phyloP scores from a whole-genome alignment of 2,888 invertebrate species.

The Sthenelais limicola region DNA sequence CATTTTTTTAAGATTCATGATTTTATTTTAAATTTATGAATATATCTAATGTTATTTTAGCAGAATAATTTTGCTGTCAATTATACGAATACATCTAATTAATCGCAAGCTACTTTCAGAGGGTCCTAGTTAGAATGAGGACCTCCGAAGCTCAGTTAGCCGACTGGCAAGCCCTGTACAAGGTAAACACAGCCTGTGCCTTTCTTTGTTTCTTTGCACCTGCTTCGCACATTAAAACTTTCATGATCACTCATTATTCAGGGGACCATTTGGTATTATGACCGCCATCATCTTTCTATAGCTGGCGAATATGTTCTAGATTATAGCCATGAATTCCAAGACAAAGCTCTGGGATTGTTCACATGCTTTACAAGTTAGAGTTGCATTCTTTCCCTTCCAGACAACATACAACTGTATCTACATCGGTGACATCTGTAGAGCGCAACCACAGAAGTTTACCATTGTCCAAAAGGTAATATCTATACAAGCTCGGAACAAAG shows the following conservation, averaged over 20 bases:
- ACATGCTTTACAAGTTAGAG: too few relatives aligned
- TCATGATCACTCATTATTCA: too few relatives aligned
- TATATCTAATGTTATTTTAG: background rate
- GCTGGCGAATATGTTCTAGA: too few relatives aligned
- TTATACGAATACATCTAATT: background rate
- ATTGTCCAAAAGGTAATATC: slow-evolving; percentile 75
- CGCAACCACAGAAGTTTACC: slow-evolving; percentile 73
- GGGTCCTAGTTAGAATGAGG: slow-evolving; percentile 78
- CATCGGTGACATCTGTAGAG: slow-evolving; percentile 79
- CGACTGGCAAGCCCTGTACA: slow-evolving; percentile 82
- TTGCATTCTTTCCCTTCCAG: slow-evolving; percentile 72
- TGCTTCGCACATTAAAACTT: background rate
- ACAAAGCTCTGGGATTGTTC: too few relatives aligned
- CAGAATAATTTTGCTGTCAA: background rate
- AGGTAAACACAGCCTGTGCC: slow-evolving; percentile 74
- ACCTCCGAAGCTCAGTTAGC: slow-evolving; percentile 78
- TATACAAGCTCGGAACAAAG: too few relatives aligned
- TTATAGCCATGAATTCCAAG: too few relatives aligned
- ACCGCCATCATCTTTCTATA: too few relatives aligned
- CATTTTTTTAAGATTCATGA: too few relatives aligned
- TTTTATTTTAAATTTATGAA: background rate
- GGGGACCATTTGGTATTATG: too few relatives aligned
- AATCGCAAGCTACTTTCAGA: slow-evolving; percentile 73
- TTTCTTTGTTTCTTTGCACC: slow-evolving; percentile 5
- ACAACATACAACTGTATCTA: slow-evolving; percentile 80